These are phyloP conservation scores for Porites divaricata DNA, from an alignment of 92 coral and sea anemone genomes.

Conservation along the genomic window DNA sequence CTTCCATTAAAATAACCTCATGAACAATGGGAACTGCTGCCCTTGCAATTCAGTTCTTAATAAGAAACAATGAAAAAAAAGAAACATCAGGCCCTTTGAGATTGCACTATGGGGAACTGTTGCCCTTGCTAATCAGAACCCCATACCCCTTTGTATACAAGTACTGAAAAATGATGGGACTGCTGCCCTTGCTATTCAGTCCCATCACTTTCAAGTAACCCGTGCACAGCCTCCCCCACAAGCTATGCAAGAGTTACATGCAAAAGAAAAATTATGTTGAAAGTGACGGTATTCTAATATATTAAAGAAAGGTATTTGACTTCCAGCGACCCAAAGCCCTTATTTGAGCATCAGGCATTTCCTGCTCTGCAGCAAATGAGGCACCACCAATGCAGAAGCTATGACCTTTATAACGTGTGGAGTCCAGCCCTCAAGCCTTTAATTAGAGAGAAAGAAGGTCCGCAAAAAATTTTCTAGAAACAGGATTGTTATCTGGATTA, in stretches of 20 bases:
- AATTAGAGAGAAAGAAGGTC: slow-evolving; percentile 5
- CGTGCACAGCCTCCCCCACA: slow-evolving; percentile 1
- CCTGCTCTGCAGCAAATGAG: slow-evolving; percentile 38
- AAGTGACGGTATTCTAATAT: slow-evolving; percentile 31
- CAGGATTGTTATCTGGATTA: neutral
- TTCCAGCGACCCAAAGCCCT: slow-evolving; percentile 30
- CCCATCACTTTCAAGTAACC: slow-evolving; percentile 2
- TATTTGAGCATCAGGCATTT: slow-evolving; percentile 40
- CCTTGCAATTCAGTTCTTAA: slow-evolving; percentile 5
- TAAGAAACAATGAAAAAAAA: neutral
- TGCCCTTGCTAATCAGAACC: slow-evolving; percentile 18
- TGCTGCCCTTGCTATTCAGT: slow-evolving; percentile 22
- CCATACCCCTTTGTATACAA: neutral
- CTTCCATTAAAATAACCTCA: no score
- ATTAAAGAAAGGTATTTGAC: slow-evolving; percentile 38
- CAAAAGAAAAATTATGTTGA: slow-evolving; percentile 11
- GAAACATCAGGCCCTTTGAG: neutral
- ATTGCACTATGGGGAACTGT: neutral
- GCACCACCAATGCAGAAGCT: slow-evolving; percentile 25
- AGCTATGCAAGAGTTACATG: neutral
- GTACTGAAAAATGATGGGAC: neutral
- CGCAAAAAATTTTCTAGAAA: neutral
- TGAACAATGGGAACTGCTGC: slow-evolving; percentile 2
- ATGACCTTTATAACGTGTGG: slow-evolving; percentile 28
- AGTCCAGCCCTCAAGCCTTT: slow-evolving; percentile 4